These are phyloP conservation scores for Stegophylla sp. DNA, from an alignment of 2,888 invertebrate species.

Conservation along the genomic window DNA sequence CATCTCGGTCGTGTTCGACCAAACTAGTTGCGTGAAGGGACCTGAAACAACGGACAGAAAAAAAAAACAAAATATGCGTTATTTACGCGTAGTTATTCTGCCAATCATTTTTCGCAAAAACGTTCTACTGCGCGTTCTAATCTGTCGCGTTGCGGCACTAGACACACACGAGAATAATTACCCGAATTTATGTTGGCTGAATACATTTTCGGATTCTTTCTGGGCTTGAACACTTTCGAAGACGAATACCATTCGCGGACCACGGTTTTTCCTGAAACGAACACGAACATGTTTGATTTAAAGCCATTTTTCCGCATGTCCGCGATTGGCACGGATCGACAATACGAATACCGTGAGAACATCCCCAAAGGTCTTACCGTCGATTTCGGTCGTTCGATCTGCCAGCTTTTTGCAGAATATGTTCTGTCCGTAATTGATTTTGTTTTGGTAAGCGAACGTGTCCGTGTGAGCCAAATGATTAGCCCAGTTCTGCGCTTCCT, in stretches of 20 bases:
- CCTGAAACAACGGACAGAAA: constrained; percentile 68
- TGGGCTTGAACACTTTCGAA: constrained; percentile 77
- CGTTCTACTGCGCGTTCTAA: background rate
- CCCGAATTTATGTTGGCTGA: constrained; percentile 82
- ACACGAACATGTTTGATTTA: background rate
- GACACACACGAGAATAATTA: constrained; percentile 65
- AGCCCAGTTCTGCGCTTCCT: constrained; percentile 86
- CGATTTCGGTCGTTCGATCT: background rate
- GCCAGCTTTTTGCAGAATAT: constrained; percentile 71
- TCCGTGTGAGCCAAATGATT: constrained; percentile 84
- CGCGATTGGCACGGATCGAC: no score
- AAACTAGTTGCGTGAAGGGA: constrained; percentile 86
- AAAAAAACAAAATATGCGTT: constrained; percentile 1
- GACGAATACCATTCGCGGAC: constrained; percentile 83
- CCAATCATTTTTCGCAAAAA: no score
- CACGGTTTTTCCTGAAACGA: constrained; percentile 74
- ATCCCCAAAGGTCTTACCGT: background rate
- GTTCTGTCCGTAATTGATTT: constrained; percentile 81
- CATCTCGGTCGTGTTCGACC: constrained; percentile 78
- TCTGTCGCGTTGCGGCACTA: background rate
- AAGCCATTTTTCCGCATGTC: background rate
- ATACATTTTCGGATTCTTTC: constrained; percentile 75
- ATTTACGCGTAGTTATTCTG: no score
- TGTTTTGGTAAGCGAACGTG: constrained; percentile 77
- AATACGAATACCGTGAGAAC: background rate